Base-by-base conservation (phyloP, 2,888 invertebrate species). In the Rutpela maculata region DNA sequence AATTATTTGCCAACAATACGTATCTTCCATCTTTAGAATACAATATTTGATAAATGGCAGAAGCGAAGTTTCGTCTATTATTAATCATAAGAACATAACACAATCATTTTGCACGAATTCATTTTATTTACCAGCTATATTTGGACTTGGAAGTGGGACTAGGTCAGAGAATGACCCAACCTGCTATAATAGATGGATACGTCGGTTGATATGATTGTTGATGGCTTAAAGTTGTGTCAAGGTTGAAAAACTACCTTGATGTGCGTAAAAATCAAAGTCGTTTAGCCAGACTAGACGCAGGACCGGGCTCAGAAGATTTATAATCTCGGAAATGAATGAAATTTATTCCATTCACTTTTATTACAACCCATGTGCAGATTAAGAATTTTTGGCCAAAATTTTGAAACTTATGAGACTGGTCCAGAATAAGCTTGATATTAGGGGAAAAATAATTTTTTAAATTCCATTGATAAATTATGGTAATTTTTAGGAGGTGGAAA, bases 161-260 rank as follows among this genome's bases (percentile, higher is more conserved):
- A 65, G 65, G 65, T 65, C 43, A 65, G 38, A 65, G 26, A 5
- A 62, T 31, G n/a, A 65, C 19, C 11, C 18, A 18, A 62, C 62
- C 62, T 31, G 62, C 17, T n/a, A 62, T 35, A 35, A 35, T 35
- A 35, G 31, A 31, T 62, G 7, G 15, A 62, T 50, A 50, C 50
- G n/a, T 31, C 62, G 1, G 31, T 31, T 31, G 31, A n/a, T 62
- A 59, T 60, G 59, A 19, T 19, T 9, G 31, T 35, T 35, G 31
- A 56, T 18, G 56, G 18, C 18, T 59, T 19, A 12, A 19, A 26
- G 12, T 65, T 43, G 26, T 31, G 17, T 18, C 38, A 65, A 62
- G 62, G 62, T 62, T n/a, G 10, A 15, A 62, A 12, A 62, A 62
- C 10, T 62, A 50, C 50, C 50, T 62, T 62, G 31, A 18, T 7